Conservation (phyloP, 2,797 vertebrate species). For the Pangasius sanitwongsei region DNA sequence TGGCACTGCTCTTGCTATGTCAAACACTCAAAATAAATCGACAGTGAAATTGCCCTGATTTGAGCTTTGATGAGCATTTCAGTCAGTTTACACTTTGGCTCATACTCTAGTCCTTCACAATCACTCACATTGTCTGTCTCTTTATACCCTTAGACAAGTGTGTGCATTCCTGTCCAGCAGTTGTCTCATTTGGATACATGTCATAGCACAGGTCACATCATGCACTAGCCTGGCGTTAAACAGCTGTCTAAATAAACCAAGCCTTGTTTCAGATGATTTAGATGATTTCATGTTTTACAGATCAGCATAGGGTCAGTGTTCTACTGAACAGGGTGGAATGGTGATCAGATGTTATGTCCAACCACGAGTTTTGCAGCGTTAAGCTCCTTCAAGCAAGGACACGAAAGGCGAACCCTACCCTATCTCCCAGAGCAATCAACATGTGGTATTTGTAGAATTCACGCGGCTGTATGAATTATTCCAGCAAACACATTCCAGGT, state of each 20-base stretch:
- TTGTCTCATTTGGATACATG: slow-evolving; percentile 55
- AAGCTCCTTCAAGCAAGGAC: slow-evolving; percentile 46
- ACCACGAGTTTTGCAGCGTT: slow-evolving; percentile 49
- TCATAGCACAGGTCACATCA: not conserved
- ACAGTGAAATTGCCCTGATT: slow-evolving; percentile 10
- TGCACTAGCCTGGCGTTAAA: not conserved
- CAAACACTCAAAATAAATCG: slow-evolving; percentile 10
- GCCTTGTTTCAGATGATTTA: slow-evolving; percentile 6
- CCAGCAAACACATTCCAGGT: slow-evolving; percentile 62
- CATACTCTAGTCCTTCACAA: slow-evolving; percentile 15
- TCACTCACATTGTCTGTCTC: not conserved
- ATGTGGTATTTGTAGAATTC: slow-evolving; percentile 70
- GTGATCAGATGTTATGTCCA: slow-evolving; percentile 50
- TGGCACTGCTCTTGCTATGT: slow-evolving; percentile 1
- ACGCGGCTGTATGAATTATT: slow-evolving; percentile 67
- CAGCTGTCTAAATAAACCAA: slow-evolving; percentile 35
- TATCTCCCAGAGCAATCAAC: slow-evolving; percentile 66
- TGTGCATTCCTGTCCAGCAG: slow-evolving; percentile 60
- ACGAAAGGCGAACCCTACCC: slow-evolving; percentile 54
- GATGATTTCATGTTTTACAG: not conserved
- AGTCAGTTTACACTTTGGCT: slow-evolving; percentile 17
- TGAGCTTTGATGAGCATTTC: slow-evolving; percentile 23
- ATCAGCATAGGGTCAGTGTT: slow-evolving; percentile 33
- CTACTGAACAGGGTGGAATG: not conserved
- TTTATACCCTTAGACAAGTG: slow-evolving; percentile 42